phyloP scores from a whole-genome alignment of 1,140 invertebrate genomes.

The Drosophila burlai region DNA sequence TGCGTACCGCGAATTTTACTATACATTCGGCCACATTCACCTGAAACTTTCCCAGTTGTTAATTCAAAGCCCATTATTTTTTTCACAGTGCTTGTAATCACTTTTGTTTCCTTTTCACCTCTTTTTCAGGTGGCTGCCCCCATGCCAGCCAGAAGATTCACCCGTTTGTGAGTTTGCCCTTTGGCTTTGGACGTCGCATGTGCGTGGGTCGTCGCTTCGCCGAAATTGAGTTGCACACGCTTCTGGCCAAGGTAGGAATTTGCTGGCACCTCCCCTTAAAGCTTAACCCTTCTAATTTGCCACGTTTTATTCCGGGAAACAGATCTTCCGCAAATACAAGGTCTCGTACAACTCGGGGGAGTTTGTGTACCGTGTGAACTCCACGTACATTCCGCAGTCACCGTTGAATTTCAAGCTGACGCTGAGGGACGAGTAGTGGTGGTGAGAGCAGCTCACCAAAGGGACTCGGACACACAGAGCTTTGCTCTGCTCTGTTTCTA shows the following conservation, averaged over 20 bases:
- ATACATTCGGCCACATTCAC: too few species aligned
- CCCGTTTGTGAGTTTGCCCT: constrained; percentile 92
- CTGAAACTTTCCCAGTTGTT: background rate
- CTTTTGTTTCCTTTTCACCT: background rate
- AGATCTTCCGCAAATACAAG: constrained; percentile 89
- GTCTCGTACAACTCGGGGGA: constrained; percentile 88
- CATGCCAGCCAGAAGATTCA: constrained; percentile 86
- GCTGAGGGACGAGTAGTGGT: constrained; percentile 66
- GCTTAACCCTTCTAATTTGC: constrained; percentile 18
- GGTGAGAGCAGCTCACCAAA: constrained; percentile 38
- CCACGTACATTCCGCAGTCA: constrained; percentile 90
- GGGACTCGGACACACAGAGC: constrained; percentile 2
- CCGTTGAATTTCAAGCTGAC: constrained; percentile 88
- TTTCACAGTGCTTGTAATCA: constrained; percentile 9
- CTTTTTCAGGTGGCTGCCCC: constrained; percentile 60
- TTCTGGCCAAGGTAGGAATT: constrained; percentile 87
- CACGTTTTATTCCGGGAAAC: constrained; percentile 68
- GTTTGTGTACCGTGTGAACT: constrained; percentile 89
- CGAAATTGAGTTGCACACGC: constrained; percentile 91
- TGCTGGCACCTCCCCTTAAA: background rate
- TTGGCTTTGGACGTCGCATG: constrained; percentile 93
- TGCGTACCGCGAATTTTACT: too few species aligned
- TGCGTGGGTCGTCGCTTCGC: constrained; percentile 93
- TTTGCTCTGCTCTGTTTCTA: constrained; percentile 1
- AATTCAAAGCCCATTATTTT: background rate